Evolutionary conservation across 2,113 vertebrate genomes (phyloP).

Genomic region (Phalacrocorax brasilianus): DNA sequence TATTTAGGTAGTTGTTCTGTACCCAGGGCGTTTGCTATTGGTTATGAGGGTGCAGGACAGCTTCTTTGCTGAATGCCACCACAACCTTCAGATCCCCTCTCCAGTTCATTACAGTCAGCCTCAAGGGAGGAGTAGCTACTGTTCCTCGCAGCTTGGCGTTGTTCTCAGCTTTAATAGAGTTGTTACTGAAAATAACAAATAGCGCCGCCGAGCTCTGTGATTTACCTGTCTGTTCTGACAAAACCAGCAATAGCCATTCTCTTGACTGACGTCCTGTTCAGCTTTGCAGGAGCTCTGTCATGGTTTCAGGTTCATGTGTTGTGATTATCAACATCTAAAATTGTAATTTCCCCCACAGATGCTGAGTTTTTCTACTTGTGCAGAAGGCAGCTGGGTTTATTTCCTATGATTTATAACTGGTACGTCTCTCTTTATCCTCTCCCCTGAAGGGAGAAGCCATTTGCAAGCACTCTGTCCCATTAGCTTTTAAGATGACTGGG

Average conservation of each 20-base stretch:
- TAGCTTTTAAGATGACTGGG: conserved; percentile 2
- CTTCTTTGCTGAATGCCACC: rapidly evolving
- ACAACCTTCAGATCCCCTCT: rapidly evolving
- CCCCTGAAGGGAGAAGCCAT: not conserved
- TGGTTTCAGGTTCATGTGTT: not conserved
- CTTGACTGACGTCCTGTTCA: not conserved
- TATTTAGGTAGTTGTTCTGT: not conserved
- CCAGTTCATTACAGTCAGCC: not conserved
- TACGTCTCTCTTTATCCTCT: not conserved
- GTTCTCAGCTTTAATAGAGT: not conserved
- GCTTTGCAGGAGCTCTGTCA: not conserved
- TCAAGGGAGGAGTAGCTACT: not conserved
- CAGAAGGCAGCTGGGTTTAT: not conserved
- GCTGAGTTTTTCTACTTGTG: not conserved
- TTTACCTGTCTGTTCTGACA: not conserved
- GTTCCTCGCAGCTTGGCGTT: not conserved
- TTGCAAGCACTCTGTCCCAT: conserved; percentile 1
- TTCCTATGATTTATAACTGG: not conserved
- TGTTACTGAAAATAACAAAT: not conserved
- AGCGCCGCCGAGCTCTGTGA: rapidly evolving
- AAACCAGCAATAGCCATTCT: rapidly evolving
- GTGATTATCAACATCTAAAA: not conserved
- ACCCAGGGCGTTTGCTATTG: no score
- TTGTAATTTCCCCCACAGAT: not conserved
- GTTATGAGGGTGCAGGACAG: not conserved